phyloP scores from a whole-genome alignment of 2,797 vertebrate species.

The Peromyscus nudipes region DNA sequence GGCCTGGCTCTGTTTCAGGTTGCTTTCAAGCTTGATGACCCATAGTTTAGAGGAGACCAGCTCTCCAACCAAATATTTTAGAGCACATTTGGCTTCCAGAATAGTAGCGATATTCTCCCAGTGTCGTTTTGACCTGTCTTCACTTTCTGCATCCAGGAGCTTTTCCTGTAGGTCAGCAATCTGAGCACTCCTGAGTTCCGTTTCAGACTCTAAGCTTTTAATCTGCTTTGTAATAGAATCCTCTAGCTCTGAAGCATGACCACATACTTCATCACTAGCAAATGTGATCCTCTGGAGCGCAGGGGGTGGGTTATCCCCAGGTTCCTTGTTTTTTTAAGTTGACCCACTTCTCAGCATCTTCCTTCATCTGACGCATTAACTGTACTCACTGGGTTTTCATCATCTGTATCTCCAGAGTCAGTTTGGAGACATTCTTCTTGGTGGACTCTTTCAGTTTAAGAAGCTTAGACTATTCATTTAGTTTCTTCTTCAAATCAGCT shows the following conservation, averaged over 20 bases:
- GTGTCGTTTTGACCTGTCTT: slow-evolving; percentile 93
- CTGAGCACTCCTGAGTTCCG: slow-evolving; percentile 93
- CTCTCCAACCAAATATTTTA: slow-evolving; percentile 95
- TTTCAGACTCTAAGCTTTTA: slow-evolving; percentile 95
- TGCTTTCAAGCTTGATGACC: slow-evolving; percentile 92
- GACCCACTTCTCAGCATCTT: slow-evolving; percentile 95
- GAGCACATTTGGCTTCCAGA: slow-evolving; percentile 93
- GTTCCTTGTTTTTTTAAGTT: slow-evolving; percentile 94
- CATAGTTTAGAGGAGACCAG: slow-evolving; percentile 94
- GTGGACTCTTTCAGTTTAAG: slow-evolving; percentile 95
- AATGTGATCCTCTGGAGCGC: slow-evolving; percentile 95
- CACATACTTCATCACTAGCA: slow-evolving; percentile 90
- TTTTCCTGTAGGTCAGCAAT: slow-evolving; percentile 99
- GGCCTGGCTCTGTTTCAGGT: slow-evolving; percentile 92
- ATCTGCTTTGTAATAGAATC: slow-evolving; percentile 94
- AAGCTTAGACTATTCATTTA: slow-evolving; percentile 95
- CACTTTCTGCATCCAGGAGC: slow-evolving; percentile 93
- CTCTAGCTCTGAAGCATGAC: slow-evolving; percentile 87
- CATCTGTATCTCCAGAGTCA: slow-evolving; percentile 95
- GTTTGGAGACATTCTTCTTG: slow-evolving; percentile 92
- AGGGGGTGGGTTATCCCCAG: slow-evolving; percentile 90
- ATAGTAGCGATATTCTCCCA: slow-evolving; percentile 93
- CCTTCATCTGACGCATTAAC: slow-evolving; percentile 97
- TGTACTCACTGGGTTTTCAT: slow-evolving; percentile 96
- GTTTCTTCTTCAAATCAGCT: slow-evolving; percentile 94